Conservation (phyloP, 1,140 invertebrate genomes). For the Diploscapter pachys region DNA sequence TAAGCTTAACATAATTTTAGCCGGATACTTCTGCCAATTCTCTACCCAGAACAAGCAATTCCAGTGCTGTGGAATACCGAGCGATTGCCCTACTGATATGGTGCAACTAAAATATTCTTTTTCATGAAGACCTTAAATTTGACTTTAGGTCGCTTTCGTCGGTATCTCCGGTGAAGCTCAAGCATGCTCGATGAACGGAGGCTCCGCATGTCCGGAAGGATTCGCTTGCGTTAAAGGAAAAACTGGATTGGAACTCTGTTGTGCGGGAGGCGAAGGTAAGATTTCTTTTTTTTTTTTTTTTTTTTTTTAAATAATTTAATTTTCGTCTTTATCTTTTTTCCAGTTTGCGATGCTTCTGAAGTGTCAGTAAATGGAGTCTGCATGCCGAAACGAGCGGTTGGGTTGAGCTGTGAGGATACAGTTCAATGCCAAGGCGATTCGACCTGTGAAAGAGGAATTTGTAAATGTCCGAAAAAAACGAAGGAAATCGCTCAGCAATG, state of each 20-base stretch:
- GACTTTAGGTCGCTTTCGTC: constrained; percentile 34
- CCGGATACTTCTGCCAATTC: constrained; percentile 33
- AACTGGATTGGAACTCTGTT: constrained; percentile 33
- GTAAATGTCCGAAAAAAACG: constrained; percentile 23
- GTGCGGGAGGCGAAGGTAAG: constrained; percentile 35
- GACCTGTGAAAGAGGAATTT: constrained; percentile 26
- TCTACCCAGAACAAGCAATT: constrained; percentile 37
- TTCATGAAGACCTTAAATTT: not conserved
- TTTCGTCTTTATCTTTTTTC: not conserved
- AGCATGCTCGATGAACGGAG: constrained; percentile 31
- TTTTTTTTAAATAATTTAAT: not conserved
- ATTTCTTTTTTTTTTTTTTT: not conserved
- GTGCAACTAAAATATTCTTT: not conserved
- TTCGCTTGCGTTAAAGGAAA: constrained; percentile 32
- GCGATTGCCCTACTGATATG: constrained; percentile 28
- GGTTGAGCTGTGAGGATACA: constrained; percentile 23
- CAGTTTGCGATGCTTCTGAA: constrained; percentile 31
- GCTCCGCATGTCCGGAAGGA: constrained; percentile 34
- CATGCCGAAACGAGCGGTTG: constrained; percentile 22
- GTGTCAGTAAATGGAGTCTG: constrained; percentile 33
- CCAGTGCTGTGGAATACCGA: constrained; percentile 39
- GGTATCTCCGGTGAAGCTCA: constrained; percentile 36
- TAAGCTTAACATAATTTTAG: constrained; percentile 15
- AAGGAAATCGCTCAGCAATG: constrained; percentile 32
- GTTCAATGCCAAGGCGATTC: constrained; percentile 34